Percentiles rank a stretch among this genome's conserved stretches.
Evolutionary conservation across 2,113 vertebrate genomes (phyloP).

Genomic region (Carollia perspicillata): DNA sequence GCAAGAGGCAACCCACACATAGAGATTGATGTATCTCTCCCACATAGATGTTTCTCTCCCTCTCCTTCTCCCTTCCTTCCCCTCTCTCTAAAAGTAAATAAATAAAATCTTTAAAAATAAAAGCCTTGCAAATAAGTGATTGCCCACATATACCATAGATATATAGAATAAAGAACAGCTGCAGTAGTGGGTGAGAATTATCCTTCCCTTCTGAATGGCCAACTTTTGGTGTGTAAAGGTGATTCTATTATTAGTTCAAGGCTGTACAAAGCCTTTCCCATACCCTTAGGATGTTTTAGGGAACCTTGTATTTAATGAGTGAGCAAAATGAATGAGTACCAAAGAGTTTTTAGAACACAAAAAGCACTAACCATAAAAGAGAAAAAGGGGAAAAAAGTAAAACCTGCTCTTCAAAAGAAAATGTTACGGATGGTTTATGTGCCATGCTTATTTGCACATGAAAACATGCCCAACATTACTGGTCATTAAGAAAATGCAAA

Average conservation of each 20-base stretch:
- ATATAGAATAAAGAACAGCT: neutral
- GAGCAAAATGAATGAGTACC: neutral
- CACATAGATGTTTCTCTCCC: no score
- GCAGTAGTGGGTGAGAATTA: neutral
- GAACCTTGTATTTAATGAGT: neutral
- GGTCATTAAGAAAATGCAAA: constrained; percentile 12
- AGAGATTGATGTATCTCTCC: no score
- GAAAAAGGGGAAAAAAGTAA: neutral
- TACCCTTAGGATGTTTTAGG: neutral
- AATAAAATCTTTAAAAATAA: neutral
- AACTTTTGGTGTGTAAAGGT: neutral
- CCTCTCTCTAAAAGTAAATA: no score
- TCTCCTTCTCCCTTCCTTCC: no score
- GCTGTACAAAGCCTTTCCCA: neutral
- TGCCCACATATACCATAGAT: neutral
- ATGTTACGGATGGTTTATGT: neutral
- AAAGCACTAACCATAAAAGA: neutral
- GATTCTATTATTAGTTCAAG: neutral
- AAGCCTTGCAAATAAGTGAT: neutral
- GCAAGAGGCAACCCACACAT: no score
- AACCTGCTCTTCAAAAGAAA: constrained; percentile 27
- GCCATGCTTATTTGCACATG: neutral
- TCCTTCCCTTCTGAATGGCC: neutral
- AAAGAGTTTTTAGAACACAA: constrained; percentile 6
- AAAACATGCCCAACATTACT: constrained; percentile 12